phyloP scores from a whole-genome alignment of 2,888 invertebrate genomes.

The Molorchus minor region DNA sequence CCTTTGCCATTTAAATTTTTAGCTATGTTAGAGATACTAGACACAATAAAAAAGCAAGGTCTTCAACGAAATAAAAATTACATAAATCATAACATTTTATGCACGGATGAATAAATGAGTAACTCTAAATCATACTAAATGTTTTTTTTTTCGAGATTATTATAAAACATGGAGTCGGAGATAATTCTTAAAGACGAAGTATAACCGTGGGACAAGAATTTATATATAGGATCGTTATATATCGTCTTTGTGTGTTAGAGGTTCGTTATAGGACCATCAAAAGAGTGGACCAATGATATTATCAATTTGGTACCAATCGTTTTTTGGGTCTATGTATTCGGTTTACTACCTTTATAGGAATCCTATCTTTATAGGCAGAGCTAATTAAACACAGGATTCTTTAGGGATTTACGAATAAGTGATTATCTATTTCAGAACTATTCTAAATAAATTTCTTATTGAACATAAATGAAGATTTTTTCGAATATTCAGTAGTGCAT shows the following conservation, averaged over 20 bases:
- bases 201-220: conserved; percentile 58
- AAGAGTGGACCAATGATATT: conserved; percentile 47
- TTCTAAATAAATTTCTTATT: conserved; percentile 12
- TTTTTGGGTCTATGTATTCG: conserved; percentile 34
- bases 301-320: conserved; percentile 39
- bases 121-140: conserved; percentile 31
- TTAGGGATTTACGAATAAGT: conserved; percentile 47
- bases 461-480: too few species aligned
- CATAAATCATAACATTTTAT: conserved; percentile 14
- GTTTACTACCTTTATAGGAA: conserved; percentile 38
- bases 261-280: conserved; percentile 54
- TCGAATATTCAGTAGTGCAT: too few species aligned
- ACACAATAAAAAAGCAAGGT: background rate
- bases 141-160: conserved; percentile 33
- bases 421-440: conserved; percentile 33
- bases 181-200: conserved; percentile 49
- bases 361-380: conserved; percentile 48
- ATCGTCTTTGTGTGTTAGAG: conserved; percentile 55
- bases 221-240: conserved; percentile 53
- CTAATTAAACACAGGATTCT: conserved; percentile 46
- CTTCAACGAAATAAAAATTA: background rate
- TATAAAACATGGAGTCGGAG: conserved; percentile 47
- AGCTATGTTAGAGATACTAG: background rate
- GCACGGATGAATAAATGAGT: conserved; percentile 24
- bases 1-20: background rate